Percentiles rank a stretch among this genome's conserved stretches.
These are phyloP conservation scores for Fragum sueziense DNA, from an alignment of 2,888 invertebrate species.

Conservation along the genomic window DNA sequence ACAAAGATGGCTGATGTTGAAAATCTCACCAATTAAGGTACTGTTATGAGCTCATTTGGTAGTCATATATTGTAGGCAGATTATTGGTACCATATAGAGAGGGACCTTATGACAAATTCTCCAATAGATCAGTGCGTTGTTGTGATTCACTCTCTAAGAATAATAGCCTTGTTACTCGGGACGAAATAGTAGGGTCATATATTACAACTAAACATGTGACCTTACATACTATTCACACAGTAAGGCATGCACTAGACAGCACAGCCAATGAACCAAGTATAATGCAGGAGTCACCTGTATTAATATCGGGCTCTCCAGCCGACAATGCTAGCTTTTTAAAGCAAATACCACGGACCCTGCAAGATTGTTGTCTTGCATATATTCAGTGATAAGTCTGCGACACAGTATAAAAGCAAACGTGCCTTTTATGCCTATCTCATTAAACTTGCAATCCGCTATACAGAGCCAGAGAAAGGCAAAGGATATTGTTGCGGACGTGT, in stretches of 20 bases:
- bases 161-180: conserved; percentile 24
- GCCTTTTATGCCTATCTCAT: conserved; percentile 28
- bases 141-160: conserved; percentile 45
- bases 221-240: conserved; percentile 36
- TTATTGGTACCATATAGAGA: not conserved
- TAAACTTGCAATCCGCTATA: conserved; percentile 27
- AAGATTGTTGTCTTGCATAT: conserved; percentile 18
- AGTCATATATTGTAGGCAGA: too few relatives aligned
- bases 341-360: conserved; percentile 28
- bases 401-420: conserved; percentile 33
- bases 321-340: conserved; percentile 21
- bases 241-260: conserved; percentile 26
- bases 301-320: conserved; percentile 25
- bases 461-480: conserved; percentile 38
- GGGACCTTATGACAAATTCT: not conserved
- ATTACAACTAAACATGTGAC: conserved; percentile 40
- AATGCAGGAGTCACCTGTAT: conserved; percentile 36
- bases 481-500: conserved; percentile 29
- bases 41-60: too few relatives aligned
- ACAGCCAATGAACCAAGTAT: conserved; percentile 28
- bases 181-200: conserved; percentile 36
- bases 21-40: too few relatives aligned
- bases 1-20: too few relatives aligned
- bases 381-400: conserved; percentile 37
- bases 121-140: conserved; percentile 40